phyloP scores from a whole-genome alignment of 2,888 invertebrate genomes.

The Zaprionus lineosus region DNA sequence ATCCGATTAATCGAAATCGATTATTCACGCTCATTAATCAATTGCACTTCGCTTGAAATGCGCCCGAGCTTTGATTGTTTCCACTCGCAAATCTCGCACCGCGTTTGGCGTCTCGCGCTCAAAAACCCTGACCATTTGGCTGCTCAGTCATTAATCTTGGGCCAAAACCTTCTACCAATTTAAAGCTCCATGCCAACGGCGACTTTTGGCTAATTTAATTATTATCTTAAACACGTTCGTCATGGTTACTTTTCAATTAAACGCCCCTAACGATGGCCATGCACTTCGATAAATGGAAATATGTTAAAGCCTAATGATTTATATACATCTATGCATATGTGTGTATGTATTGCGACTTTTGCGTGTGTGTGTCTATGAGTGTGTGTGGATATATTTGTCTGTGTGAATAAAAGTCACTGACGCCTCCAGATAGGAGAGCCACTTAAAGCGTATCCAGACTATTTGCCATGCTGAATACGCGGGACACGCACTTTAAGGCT shows the following conservation, averaged over 20 bases:
- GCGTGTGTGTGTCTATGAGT: no score
- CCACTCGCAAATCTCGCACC: no score
- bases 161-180: not conserved
- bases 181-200: not conserved
- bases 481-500: constrained; percentile 52
- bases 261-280: constrained; percentile 8
- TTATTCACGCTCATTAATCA: no score
- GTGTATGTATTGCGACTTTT: no score
- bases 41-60: no score
- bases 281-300: no score
- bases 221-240: constrained; percentile 26
- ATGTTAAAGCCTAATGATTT: no score
- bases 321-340: no score
- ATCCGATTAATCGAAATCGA: no score
- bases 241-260: constrained; percentile 45
- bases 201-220: constrained; percentile 38
- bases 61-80: no score
- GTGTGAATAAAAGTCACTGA: constrained; percentile 44
- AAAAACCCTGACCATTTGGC: not conserved
- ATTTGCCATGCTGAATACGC: constrained; percentile 9
- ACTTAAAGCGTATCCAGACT: constrained; percentile 18
- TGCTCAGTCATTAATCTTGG: constrained; percentile 10
- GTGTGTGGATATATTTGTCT: no score
- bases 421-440: constrained; percentile 2
- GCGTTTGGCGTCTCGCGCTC: not conserved